Evolutionary conservation across 2,888 invertebrate species (phyloP), one percentile per base, ranked within the genome.

Genomic region (Acleris literana): DNA sequence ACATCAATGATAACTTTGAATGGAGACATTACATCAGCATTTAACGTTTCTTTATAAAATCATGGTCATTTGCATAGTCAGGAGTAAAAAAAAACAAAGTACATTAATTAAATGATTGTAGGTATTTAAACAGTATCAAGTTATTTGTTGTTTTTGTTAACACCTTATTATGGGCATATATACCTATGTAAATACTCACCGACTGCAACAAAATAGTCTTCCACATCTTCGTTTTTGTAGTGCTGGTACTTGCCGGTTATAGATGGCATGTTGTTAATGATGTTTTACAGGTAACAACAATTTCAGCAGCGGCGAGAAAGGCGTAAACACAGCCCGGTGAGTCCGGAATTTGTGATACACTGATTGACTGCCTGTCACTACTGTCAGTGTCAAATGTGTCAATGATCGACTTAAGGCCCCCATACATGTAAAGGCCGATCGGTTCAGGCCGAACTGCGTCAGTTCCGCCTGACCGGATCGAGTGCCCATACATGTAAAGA

Each of bases 161-260:
- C 33, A 22, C 33, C n/a, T 25, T n/a, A 29, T 17, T 17, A 46
- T 57, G 58, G 29, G 9, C 33, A 9, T 33, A 29, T 29, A 9
- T 29, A 29, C 0, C 2, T 33, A 7, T 9, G 52, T 16, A 48
- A 53, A 29, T 69, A 84, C 93, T 81, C 85, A 95, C 95, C 95
- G 71, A 94, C 85, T 60, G 93, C 93, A 78, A 88, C 88, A 74
- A 94, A 95, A 79, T 94, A 95, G 69, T 94, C 94, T 65, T 95
- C 94, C 74, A 95, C 85, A 81, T 95, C 94, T 79, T 95, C 95
- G 85, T 94, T 95, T 76, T 92, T 93, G 72, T 94, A 93, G 72
- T 95, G 94, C 73, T 93, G 92, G 82, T 95, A 95, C 80, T 93
- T 94, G 75, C 95, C 95, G 64, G 86, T 76, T 39, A 95, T 92